Evolutionary conservation across 2,113 vertebrate species (phyloP), one percentile per base, ranked within the genome.

Genomic region (Cyprinodon brontotheroides): DNA sequence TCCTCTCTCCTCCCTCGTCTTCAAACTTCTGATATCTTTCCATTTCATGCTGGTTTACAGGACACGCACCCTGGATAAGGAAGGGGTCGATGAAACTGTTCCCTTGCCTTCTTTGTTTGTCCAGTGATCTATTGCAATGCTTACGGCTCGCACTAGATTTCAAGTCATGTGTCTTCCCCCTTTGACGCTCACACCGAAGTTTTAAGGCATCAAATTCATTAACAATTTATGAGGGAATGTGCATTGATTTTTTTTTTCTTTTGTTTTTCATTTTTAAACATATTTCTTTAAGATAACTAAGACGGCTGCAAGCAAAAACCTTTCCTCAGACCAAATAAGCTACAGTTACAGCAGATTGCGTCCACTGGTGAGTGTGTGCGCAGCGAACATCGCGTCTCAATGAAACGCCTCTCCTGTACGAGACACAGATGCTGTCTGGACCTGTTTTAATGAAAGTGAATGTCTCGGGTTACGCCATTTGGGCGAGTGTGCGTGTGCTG

Each of bases 381-480:
- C 57, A 64, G 73, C 57, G 47, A 79, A 76, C 73, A 88, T 78
- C 84, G 78, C 40, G 68, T 82, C 86, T 89, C 79, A 88, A 86
- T 92, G 83, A 90, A 91, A 90, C 81, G 83, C 84, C 81, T 84
- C 72, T 39, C 67, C 80, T 78, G 75, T 85, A 89, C 74, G 64
- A 89, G 82, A 86, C 90, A 82, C 84, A 91, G 91, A 83, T 86
- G 89, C 87, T 70, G 87, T 90, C 86, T 91, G 79, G 86, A 68
- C 76, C 63, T 77, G 75, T 87, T 89, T 57, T 90, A 93, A 93
- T 90, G 89, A 92, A 92, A 93, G 87, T 87, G 84, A 91, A 84
- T 62, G 62, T 91, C 88, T 94, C 86, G 36, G 71, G 86, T 94
- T 94, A 87, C 91, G 40, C 84, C 85, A 74, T 92, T 85, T 86